Evolutionary conservation across 1,140 invertebrate species (phyloP), one percentile per base, ranked within the genome.

Genomic region (Lordiphosa clarofinis): DNA sequence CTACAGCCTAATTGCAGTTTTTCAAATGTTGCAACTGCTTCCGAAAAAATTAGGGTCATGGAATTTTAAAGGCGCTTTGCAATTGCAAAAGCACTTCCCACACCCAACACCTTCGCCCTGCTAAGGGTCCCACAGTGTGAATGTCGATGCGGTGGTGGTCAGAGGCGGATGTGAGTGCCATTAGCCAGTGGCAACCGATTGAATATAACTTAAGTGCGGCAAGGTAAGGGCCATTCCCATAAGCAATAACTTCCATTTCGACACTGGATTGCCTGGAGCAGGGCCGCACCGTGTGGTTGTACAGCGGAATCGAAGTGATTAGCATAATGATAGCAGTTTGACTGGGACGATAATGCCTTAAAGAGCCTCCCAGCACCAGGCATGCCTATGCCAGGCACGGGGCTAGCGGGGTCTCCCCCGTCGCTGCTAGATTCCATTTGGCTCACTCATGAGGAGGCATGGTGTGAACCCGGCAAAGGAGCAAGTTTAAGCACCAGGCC

Each of bases 31-130:
- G 47, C 70, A 69, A 67, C 59, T 73, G 66, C 66, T 70, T 73
- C 70, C 65, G 56, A 15, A 73, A 72, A 69, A 72, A 72, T 73
- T 69, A 73, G 66, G 70, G 70, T 60, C 60, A 73, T 64, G 56
- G 56, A 64, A 73, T 69, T 65, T 61, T 60, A 52, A 60, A 70
- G 61, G 56, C 55, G 47, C 56, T 43, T 57, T 54, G 52, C 59
- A 19, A 62, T 52, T 21, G 46, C 46, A 46, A 47, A 50, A 48
- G 44, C 42, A 19, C 10, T 24, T 42, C 44, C 5, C 24, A 28
- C 1, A 1, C 24, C 24, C 24, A 28, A 28, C 24, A 5, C 24
- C 24, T 5, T 7, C 24, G 4, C 5, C 24, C 5, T 28, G 24
- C 24, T 28, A 6, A 28, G 24, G 24, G 24, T 28, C 24, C 5